Evolutionary conservation across 2,113 vertebrate genomes (phyloP).

Genomic region (Capreolus pygargus): DNA sequence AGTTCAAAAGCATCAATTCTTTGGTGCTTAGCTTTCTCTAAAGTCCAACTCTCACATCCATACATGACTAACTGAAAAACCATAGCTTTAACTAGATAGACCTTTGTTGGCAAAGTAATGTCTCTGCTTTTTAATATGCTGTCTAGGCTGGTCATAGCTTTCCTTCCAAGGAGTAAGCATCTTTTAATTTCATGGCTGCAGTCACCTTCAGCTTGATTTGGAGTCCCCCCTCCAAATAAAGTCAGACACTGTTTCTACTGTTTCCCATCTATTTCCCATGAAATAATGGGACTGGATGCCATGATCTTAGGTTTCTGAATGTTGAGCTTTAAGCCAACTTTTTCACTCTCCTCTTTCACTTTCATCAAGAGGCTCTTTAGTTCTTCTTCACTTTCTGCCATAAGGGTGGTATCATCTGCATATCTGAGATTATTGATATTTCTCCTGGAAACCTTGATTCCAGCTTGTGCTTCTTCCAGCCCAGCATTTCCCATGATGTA

Average conservation of each 20-base stretch:
- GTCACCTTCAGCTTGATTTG: background rate
- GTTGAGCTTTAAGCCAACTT: background rate
- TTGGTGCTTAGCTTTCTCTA: accelerated
- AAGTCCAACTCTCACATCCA: background rate
- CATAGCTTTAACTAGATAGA: background rate
- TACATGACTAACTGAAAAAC: background rate
- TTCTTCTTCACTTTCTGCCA: background rate
- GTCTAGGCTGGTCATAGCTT: background rate
- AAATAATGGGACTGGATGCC: background rate
- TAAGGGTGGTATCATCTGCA: background rate
- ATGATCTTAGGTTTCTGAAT: background rate
- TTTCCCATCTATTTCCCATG: background rate
- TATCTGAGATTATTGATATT: background rate
- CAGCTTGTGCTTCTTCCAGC: background rate
- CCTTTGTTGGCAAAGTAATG: background rate
- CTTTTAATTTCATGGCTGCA: background rate
- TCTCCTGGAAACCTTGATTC: accelerated
- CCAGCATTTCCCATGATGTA: background rate
- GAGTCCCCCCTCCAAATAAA: background rate
- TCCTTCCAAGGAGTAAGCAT: background rate
- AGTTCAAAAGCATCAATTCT: background rate
- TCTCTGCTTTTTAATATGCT: background rate
- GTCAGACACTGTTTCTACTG: background rate
- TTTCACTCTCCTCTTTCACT: background rate
- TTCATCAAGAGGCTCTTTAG: background rate